Conservation (phyloP, 2,797 vertebrate genomes). For the Phylloscopus collybita region DNA sequence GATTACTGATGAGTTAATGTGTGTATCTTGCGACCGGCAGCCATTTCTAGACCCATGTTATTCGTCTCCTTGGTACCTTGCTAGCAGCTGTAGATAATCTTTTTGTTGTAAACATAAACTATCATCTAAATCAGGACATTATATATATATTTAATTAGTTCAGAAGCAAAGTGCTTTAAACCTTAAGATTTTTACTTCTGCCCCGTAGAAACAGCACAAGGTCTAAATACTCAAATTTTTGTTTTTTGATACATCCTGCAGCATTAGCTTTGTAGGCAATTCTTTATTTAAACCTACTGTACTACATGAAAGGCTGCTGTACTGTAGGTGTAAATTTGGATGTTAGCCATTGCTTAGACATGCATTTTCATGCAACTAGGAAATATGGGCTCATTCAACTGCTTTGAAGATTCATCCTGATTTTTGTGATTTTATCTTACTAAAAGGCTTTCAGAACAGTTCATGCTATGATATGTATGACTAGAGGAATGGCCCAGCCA, state of each 20-base stretch:
- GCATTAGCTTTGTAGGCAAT: constrained; percentile 65
- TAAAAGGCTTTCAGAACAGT: constrained; percentile 80
- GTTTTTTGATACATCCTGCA: constrained; percentile 62
- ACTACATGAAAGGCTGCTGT: constrained; percentile 68
- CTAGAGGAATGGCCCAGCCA: constrained; percentile 83
- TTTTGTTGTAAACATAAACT: constrained; percentile 76
- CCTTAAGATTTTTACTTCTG: constrained; percentile 63
- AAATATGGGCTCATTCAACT: constrained; percentile 75
- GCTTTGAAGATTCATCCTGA: constrained; percentile 74
- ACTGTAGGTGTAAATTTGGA: constrained; percentile 73
- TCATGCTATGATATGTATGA: constrained; percentile 88
- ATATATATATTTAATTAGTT: constrained; percentile 63
- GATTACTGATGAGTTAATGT: constrained; percentile 63
- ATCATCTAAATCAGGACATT: constrained; percentile 75
- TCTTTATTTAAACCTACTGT: constrained; percentile 71
- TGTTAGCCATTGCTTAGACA: constrained; percentile 83
- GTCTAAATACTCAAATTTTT: constrained; percentile 62
- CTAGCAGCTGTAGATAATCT: constrained; percentile 78
- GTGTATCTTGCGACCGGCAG: constrained; percentile 72
- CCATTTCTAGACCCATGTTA: constrained; percentile 68
- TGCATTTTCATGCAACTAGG: constrained; percentile 89
- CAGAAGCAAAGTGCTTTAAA: constrained; percentile 78
- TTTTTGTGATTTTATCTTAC: constrained; percentile 73
- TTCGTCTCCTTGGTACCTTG: constrained; percentile 73
- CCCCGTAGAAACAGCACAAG: constrained; percentile 55